Evolutionary conservation across 2,797 vertebrate genomes (phyloP).

Genomic region (Dendrocincla fuliginosa): DNA sequence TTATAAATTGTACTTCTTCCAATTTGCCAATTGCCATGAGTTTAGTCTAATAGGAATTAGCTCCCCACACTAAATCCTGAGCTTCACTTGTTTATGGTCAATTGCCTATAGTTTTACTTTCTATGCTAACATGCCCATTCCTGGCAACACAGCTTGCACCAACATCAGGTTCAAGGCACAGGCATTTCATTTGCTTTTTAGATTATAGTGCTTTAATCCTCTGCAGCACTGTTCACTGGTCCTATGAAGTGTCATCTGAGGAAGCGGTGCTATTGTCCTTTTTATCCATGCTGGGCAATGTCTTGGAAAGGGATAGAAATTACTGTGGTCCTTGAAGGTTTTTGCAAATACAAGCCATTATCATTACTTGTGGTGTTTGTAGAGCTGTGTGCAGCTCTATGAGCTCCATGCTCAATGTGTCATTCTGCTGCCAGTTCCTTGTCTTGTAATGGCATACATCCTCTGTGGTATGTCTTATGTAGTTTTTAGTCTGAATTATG

Average conservation of each 20-base stretch:
- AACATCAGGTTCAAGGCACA: neutral
- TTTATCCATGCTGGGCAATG: neutral
- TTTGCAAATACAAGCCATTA: neutral
- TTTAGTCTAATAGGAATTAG: constrained; percentile 33
- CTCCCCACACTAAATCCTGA: neutral
- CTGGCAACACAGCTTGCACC: neutral
- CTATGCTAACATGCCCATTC: neutral
- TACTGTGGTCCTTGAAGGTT: neutral
- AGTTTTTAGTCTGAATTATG: neutral
- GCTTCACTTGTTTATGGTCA: neutral
- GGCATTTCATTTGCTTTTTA: neutral
- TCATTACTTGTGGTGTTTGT: neutral
- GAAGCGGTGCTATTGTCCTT: neutral
- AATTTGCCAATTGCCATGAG: neutral
- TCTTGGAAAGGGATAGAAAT: neutral
- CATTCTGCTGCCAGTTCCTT: neutral
- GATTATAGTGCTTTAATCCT: neutral
- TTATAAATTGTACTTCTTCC: constrained; percentile 34
- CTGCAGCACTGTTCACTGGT: neutral
- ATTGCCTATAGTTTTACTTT: neutral
- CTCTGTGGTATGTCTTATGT: neutral
- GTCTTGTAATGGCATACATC: neutral
- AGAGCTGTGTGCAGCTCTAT: neutral
- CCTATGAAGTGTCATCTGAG: neutral
- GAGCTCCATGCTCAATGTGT: neutral